Evolutionary conservation across 2,113 vertebrate genomes (phyloP), one percentile per base, ranked within the genome.

Genomic region (Petrocephalus microphthalmus): DNA sequence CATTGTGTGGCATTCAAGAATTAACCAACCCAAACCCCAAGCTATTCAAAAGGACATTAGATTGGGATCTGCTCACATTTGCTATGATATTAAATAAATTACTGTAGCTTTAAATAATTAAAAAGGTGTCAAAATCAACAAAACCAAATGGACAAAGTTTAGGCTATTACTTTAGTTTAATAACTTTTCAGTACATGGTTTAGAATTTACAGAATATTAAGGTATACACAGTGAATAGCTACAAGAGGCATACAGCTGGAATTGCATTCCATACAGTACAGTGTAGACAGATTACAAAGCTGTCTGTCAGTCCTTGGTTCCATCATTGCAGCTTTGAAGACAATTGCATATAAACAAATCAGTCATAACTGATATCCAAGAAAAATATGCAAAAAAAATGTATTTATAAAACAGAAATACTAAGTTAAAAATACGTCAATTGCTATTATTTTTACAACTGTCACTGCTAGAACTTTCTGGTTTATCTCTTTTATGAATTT

Each of bases 181-280:
- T 94, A 94, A 93, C 90, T 91, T 94, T 94, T 91, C 91, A 93
- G 93, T 94, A 95, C 94, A 94, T 93, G 93, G 92, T 93, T 92
- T 91, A 94, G 87, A 91, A 95, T 94, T 92, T 90, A 93, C 91
- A 93, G 74, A 60, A 81, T 91, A 91, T 91, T 93, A 92, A 92
- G 92, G 94, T 94, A 90, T 93, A 95, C 94, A 95, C 92, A 94
- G 93, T 94, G 94, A 95, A 91, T 92, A 93, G 93, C 93, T 90
- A 71, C 89, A 87, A 87, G 90, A 90, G 88, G 87, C 91, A 91
- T 91, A 89, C 88, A 90, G 91, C 87, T 89, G 92, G 90, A 92
- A 92, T 91, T 91, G 88, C 88, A 90, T 85, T 91, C 89, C 89
- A 82, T 87, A 92, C 89, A 90, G 52, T 82, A 90, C 87, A 91